phyloP scores from a whole-genome alignment of 2,113 vertebrate genomes.

The Planiliza haematocheilus region DNA sequence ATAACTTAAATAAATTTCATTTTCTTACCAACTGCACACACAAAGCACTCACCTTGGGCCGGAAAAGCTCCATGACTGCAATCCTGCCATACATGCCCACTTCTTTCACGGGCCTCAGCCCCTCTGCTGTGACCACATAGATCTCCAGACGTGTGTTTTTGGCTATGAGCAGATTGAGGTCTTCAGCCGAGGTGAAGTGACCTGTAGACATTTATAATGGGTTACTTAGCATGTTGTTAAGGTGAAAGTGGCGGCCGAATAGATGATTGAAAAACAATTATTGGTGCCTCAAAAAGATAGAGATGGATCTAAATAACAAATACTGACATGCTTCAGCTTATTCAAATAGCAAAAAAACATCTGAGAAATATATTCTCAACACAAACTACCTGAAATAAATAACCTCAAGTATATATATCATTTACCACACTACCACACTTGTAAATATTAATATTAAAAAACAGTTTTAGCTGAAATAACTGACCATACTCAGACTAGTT shows the following conservation, averaged over 20 bases:
- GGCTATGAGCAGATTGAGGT: conserved; percentile 96
- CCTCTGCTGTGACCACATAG: conserved; percentile 96
- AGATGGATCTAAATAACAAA: too few species aligned
- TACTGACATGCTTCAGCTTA: too few species aligned
- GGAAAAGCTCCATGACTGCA: conserved; percentile 97
- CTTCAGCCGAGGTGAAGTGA: conserved; percentile 96
- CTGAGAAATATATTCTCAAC: too few species aligned
- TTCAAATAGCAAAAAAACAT: too few species aligned
- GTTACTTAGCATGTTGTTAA: not conserved
- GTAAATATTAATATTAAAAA: too few species aligned
- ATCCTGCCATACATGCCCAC: conserved; percentile 99
- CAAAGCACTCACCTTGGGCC: conserved; percentile 89
- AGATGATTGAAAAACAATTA: too few species aligned
- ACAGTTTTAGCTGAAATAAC: too few species aligned
- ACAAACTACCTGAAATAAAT: too few species aligned
- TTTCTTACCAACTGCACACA: not conserved
- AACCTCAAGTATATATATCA: too few species aligned
- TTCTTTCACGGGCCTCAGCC: conserved; percentile 98
- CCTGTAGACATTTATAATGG: conserved; percentile 78
- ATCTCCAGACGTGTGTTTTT: conserved; percentile 99
- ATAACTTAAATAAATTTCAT: not conserved
- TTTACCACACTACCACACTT: too few species aligned
- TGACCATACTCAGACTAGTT: too few species aligned
- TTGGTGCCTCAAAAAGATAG: too few species aligned
- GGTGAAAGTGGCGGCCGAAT: not conserved